These are phyloP conservation scores for Bombus balteatus DNA, from an alignment of 1,140 invertebrate species.

Conservation along the genomic window DNA sequence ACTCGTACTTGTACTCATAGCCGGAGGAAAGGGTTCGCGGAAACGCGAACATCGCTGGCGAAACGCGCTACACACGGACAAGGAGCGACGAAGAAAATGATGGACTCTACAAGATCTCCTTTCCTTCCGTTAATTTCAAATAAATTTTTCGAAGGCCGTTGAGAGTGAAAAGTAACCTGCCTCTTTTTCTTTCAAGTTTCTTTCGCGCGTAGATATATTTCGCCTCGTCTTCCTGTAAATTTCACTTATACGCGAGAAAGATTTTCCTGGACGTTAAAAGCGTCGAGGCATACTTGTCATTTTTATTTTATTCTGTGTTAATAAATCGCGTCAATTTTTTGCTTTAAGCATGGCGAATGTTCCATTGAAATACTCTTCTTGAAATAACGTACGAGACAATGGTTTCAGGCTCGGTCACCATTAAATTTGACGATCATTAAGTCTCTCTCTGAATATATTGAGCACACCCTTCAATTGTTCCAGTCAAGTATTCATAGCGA, in stretches of 20 bases:
- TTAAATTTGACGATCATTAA: neutral
- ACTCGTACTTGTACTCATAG: neutral
- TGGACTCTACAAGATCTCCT: conserved; percentile 48
- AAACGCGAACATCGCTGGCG: conserved; percentile 31
- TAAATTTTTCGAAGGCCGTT: conserved; percentile 13
- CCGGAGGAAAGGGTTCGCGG: conserved; percentile 54
- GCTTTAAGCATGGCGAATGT: neutral
- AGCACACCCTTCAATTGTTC: conserved; percentile 9
- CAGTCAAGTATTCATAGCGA: neutral
- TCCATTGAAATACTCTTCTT: neutral
- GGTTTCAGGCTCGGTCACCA: neutral
- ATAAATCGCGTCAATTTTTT: neutral
- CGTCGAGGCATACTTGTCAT: too few relatives aligned
- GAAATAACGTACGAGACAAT: neutral
- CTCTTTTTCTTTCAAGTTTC: neutral
- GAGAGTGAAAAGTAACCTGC: neutral
- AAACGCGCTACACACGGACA: neutral
- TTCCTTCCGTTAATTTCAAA: conserved; percentile 47
- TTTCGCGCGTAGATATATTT: neutral
- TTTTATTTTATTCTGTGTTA: neutral
- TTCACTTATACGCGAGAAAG: neutral
- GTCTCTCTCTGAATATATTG: neutral
- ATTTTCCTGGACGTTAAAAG: neutral
- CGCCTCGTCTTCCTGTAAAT: neutral
- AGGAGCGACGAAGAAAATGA: conserved; percentile 47